Base-by-base conservation (phyloP, 2,797 vertebrate genomes). In the Momotus momota region DNA sequence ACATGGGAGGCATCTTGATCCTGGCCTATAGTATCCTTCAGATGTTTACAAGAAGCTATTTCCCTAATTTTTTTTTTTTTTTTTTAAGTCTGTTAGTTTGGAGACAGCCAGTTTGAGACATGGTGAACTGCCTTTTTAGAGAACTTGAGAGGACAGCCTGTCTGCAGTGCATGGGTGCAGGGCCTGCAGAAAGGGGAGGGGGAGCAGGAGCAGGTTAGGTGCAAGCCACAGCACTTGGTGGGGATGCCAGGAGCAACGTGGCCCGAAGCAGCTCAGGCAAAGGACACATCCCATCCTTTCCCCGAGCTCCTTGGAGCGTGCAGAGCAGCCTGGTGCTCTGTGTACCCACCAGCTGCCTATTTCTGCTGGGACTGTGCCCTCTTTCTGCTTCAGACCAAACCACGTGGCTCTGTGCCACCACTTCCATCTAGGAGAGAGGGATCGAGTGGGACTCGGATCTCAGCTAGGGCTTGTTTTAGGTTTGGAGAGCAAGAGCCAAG, bases 121-220 rank as follows among this genome's bases (percentile, higher is more conserved):
- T 0, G 0, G 22, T 38, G 49, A n/a, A 20, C 31, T 33, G 21
- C 5, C 2, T 29, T 83, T 81, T 31, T 13, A 54, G 74, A 40
- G 62, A 77, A 16, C 23, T 62, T 77, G 33, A 21, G 69, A 55
- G 67, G 41, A 6, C 64, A 70, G 51, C 3, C 51, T 75, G 3
- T 31, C 41, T 38, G 38, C 49, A 52, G 22, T 0, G 15, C 40
- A 38, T 7, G 38, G 48, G n/a, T 66, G 21, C 62, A 35, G 29
- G 7, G 15, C 45, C 65, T 25, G 52, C 20, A 58, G 64, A 31
- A 48, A 85, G 35, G 20, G 19, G 12, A 64, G 18, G 40, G 19
- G 16, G 14, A 64, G 20, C 2, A 1, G 16, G 10, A 58, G 21
- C 2, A 1, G 7, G 33, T 2, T 65, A 41, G 16, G 25, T 60